phyloP scores from a whole-genome alignment of 2,888 invertebrate genomes.

The Tenthredo notha region DNA sequence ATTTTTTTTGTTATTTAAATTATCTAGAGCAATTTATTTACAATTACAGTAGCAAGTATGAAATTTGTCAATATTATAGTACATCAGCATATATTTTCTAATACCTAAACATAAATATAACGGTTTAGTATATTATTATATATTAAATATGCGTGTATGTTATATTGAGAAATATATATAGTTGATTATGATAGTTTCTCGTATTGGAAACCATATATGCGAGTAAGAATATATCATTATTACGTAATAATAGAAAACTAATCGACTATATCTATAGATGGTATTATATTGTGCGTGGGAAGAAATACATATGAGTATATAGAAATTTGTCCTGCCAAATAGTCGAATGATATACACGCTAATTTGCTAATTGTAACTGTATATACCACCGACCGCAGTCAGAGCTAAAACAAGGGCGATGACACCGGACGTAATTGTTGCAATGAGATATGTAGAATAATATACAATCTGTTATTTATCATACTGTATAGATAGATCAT shows the following conservation, averaged over 20 bases:
- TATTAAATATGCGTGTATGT: not conserved
- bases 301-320: not conserved
- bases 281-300: not conserved
- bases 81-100: not conserved
- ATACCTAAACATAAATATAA: not conserved
- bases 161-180: not conserved
- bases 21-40: not conserved
- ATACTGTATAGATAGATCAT: not conserved
- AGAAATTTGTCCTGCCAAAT: not conserved
- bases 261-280: not conserved
- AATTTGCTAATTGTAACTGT: conserved; percentile 11
- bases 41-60: not conserved
- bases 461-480: not conserved
- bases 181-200: not conserved
- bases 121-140: not conserved
- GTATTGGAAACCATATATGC: not conserved
- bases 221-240: not conserved
- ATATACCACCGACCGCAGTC: not conserved
- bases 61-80: not conserved
- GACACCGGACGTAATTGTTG: conserved; percentile 7
- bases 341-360: not conserved
- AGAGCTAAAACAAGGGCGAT: not conserved
- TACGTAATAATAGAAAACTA: not conserved
- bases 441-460: not conserved
- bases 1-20: not conserved